A percentile compares a stretch with the other conserved stretches of the same genome.
phyloP scores from a whole-genome alignment of 2,113 vertebrate genomes.

The Salminus brasiliensis region DNA sequence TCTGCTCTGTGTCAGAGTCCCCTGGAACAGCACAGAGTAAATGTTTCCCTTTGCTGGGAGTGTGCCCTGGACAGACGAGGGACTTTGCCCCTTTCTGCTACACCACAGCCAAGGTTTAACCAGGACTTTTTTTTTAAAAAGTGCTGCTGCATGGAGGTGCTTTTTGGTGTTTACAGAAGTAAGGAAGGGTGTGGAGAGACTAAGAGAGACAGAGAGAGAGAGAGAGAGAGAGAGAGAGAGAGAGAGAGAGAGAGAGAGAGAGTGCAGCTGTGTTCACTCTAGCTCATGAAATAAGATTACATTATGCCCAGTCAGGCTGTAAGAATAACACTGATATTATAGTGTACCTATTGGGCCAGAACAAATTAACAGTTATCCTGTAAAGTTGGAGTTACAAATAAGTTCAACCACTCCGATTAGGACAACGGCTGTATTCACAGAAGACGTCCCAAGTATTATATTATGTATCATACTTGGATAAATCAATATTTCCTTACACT shows the following conservation, averaged over 20 bases:
- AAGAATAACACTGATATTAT: constrained; percentile 34
- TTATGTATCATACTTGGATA: too few species aligned
- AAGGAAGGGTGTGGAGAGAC: constrained; percentile 46
- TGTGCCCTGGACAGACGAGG: constrained; percentile 30
- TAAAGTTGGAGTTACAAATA: constrained; percentile 26
- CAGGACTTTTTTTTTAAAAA: constrained; percentile 28
- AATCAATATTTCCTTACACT: too few species aligned
- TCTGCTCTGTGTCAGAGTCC: constrained; percentile 56
- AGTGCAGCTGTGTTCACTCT: constrained; percentile 50
- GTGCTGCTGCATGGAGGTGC: constrained; percentile 28
- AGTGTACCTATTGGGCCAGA: constrained; percentile 13
- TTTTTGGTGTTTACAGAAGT: constrained; percentile 47
- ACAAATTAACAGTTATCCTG: constrained; percentile 41
- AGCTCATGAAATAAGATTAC: constrained; percentile 41
- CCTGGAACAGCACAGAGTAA: constrained; percentile 55
- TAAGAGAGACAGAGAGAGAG: constrained; percentile 47
- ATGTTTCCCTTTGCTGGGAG: constrained; percentile 45
- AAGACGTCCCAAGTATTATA: neutral
- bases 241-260: constrained; percentile 43
- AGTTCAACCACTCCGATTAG: constrained; percentile 20
- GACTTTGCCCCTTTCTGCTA: constrained; percentile 40
- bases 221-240: constrained; percentile 56
- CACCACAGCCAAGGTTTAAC: constrained; percentile 19
- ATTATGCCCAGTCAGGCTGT: constrained; percentile 14
- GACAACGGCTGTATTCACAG: neutral